Percentiles rank a stretch among this genome's conserved stretches.
phyloP scores from a whole-genome alignment of 2,113 vertebrate species.

The Callionymus lyra region DNA sequence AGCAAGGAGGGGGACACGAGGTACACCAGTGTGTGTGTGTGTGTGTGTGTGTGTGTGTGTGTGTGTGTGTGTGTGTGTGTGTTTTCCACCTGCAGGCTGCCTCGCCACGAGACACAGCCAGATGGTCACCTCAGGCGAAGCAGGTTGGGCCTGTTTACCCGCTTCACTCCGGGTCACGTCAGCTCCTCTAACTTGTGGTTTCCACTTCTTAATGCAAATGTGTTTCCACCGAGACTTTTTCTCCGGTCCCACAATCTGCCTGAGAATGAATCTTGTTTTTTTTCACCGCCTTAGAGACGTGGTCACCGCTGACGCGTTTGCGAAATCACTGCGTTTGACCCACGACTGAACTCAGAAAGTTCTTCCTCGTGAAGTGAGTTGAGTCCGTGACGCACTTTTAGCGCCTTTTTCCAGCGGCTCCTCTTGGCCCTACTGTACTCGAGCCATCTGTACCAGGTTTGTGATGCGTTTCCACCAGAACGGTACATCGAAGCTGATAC shows the following conservation, averaged over 20 bases:
- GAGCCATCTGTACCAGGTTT: too few species aligned
- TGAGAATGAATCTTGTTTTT: too few species aligned
- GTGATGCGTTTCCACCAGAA: too few species aligned
- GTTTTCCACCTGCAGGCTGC: slow-evolving; percentile 43
- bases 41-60: slow-evolving; percentile 10
- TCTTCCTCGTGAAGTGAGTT: too few species aligned
- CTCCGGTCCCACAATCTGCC: background rate
- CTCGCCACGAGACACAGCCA: slow-evolving; percentile 60
- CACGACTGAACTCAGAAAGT: too few species aligned
- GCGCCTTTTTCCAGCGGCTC: too few species aligned
- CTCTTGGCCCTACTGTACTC: too few species aligned
- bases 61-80: slow-evolving; percentile 13
- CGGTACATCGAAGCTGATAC: too few species aligned
- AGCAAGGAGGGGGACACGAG: slow-evolving; percentile 56
- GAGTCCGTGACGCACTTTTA: too few species aligned
- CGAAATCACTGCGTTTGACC: too few species aligned
- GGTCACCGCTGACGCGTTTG: too few species aligned
- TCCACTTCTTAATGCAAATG: background rate
- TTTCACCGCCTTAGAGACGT: too few species aligned
- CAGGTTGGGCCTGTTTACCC: slow-evolving; percentile 70
- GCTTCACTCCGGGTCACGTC: slow-evolving; percentile 67
- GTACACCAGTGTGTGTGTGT: slow-evolving; percentile 33
- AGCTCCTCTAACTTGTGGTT: slow-evolving; percentile 9
- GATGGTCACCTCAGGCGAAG: slow-evolving; percentile 70
- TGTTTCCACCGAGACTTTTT: slow-evolving; percentile 13